Base-by-base conservation (phyloP, 1,140 invertebrate species). In the Nilaparvata lugens region DNA sequence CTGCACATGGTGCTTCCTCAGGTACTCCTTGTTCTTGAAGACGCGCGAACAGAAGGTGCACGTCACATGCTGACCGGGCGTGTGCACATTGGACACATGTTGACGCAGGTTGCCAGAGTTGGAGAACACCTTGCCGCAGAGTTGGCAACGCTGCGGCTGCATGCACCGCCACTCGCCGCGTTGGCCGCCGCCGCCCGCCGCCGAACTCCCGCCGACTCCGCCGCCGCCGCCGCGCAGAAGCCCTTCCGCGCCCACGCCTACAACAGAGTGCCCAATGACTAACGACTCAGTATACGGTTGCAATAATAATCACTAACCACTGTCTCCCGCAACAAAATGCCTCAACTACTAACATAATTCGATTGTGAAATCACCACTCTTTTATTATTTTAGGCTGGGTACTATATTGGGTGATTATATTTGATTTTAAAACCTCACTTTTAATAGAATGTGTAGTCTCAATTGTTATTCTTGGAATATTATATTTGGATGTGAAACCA, bases 1-100 rank as follows among this genome's bases (percentile, higher is more conserved):
- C 48, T 83, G 83, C 64, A 85, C 75, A 70, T 83, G 73, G 70
- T 86, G 84, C 72, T 85, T 84, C 70, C 84, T 79, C 63, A 86
- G 78, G 69, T 85, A 85, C 70, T 85, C 83, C 70, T 83, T 83
- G 54, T 83, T 85, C 73, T 84, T 84, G 76, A 85, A 86, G 66
- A 78, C 78, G 69, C 84, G 83, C 69, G 70, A 76, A 74, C 84
- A 85, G 60, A 83, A 75, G 65, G 80, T 76, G 71, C 84, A 86
- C 69, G 82, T 81, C 66, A 82, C 81, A 66, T 80, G 78, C 55
- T 81, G 82, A 65, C 79, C 81, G 60, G 83, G 79, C 53, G 83
- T 81, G 74, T 86, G 85, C 64, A 86, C 81, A 74, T 86, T 86
- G 62, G 83, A 80, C 66, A 86, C 83, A 75, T 87, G 85, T 70